Evolutionary conservation across 2,797 vertebrate species (phyloP).

Genomic region (Rallus crepitans): DNA sequence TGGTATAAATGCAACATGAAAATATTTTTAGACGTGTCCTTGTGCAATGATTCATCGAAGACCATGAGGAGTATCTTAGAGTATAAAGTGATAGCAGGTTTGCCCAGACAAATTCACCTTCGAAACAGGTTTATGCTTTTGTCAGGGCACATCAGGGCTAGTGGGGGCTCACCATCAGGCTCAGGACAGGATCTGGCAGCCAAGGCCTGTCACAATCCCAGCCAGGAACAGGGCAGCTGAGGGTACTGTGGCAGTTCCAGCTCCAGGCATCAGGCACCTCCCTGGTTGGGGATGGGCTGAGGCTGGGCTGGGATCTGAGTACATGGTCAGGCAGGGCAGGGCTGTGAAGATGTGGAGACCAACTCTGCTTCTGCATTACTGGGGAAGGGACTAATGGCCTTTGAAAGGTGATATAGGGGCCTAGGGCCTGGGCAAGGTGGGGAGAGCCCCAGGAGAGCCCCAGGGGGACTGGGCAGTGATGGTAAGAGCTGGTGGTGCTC

Average conservation of each 20-base stretch:
- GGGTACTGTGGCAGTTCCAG: fast-evolving
- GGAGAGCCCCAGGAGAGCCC: neutral
- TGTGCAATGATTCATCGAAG: neutral
- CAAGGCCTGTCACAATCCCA: neutral
- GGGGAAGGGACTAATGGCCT: fast-evolving
- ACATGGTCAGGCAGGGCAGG: neutral
- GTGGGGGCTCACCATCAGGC: fast-evolving
- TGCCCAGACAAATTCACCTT: neutral
- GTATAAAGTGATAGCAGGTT: neutral
- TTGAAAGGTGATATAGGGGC: fast-evolving
- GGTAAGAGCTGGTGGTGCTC: fast-evolving
- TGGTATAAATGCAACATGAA: neutral
- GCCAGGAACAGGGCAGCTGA: fast-evolving
- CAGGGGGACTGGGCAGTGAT: fast-evolving
- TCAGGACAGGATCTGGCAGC: neutral
- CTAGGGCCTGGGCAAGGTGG: too few relatives aligned
- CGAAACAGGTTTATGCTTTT: neutral
- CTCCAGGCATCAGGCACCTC: fast-evolving
- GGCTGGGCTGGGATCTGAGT: fast-evolving
- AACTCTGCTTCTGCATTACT: fast-evolving
- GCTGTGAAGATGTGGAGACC: neutral
- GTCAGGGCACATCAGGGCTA: neutral
- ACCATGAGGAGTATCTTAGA: neutral
- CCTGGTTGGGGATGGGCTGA: fast-evolving
- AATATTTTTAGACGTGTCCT: neutral